These are phyloP conservation scores for Distichodus sexfasciatus DNA, from an alignment of 2,797 vertebrate genomes.

Conservation along the genomic window DNA sequence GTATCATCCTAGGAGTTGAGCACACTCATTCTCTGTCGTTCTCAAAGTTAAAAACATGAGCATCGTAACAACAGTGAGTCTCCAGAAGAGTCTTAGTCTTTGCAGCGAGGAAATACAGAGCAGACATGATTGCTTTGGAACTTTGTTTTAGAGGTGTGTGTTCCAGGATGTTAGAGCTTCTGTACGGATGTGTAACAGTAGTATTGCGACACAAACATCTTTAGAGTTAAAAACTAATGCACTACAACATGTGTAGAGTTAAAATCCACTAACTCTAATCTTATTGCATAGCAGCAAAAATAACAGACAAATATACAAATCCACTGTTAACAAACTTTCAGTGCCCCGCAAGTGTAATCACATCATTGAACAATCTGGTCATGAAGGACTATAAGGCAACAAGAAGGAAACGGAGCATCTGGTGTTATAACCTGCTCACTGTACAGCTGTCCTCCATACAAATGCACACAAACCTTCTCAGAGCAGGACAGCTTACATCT, in stretches of 20 bases:
- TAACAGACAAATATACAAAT: background rate
- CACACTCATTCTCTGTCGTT: background rate
- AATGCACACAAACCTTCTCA: background rate
- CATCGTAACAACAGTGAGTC: background rate
- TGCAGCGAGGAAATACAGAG: no score
- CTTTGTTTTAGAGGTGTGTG: background rate
- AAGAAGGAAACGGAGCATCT: background rate
- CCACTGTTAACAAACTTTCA: background rate
- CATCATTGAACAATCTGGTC: conserved; percentile 7
- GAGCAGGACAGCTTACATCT: background rate
- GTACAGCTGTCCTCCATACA: no score
- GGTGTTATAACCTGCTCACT: background rate
- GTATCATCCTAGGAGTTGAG: background rate
- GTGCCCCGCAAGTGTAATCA: background rate
- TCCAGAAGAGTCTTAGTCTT: no score
- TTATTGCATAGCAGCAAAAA: conserved; percentile 32
- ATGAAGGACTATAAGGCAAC: conserved; percentile 13
- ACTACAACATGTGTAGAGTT: background rate
- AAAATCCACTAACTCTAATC: background rate
- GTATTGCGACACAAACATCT: background rate
- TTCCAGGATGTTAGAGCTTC: background rate
- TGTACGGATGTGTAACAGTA: conserved; percentile 2
- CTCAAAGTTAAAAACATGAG: conserved; percentile 14
- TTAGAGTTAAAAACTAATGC: conserved; percentile 1
- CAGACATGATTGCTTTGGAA: no score